phyloP scores from a whole-genome alignment of 2,113 vertebrate genomes.

The Eonycteris spelaea region DNA sequence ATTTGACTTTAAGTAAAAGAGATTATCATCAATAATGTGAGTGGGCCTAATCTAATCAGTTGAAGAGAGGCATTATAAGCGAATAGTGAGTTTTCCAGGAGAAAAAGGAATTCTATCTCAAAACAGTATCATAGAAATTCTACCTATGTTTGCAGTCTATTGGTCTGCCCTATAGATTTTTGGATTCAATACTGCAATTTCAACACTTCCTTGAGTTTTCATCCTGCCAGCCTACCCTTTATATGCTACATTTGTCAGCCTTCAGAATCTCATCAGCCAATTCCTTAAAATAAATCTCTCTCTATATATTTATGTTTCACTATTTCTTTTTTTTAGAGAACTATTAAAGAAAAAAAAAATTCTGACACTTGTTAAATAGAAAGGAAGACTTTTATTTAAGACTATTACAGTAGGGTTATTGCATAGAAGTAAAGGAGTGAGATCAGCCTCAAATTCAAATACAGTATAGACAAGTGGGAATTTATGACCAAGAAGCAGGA shows the following conservation, averaged over 20 bases:
- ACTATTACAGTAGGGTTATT: background rate
- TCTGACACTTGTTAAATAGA: background rate
- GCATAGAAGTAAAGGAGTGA: background rate
- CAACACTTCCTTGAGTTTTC: background rate
- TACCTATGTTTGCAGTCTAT: background rate
- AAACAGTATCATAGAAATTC: background rate
- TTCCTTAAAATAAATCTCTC: background rate
- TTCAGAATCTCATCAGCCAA: background rate
- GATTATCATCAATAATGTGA: background rate
- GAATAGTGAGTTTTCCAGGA: background rate
- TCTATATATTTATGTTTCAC: background rate
- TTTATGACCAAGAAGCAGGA: background rate
- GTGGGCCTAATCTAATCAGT: background rate
- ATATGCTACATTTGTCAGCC: background rate
- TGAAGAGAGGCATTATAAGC: background rate
- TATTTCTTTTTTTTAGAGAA: background rate
- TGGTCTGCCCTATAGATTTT: background rate
- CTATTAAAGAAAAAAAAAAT: background rate
- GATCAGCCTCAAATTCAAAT: background rate
- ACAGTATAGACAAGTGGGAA: background rate
- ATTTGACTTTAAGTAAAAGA: background rate
- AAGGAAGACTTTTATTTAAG: background rate
- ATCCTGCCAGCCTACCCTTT: background rate
- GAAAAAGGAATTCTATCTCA: background rate
- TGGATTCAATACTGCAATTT: background rate